Conservation (phyloP, 2,888 invertebrate species). For the Drosophila glabriapex region DNA sequence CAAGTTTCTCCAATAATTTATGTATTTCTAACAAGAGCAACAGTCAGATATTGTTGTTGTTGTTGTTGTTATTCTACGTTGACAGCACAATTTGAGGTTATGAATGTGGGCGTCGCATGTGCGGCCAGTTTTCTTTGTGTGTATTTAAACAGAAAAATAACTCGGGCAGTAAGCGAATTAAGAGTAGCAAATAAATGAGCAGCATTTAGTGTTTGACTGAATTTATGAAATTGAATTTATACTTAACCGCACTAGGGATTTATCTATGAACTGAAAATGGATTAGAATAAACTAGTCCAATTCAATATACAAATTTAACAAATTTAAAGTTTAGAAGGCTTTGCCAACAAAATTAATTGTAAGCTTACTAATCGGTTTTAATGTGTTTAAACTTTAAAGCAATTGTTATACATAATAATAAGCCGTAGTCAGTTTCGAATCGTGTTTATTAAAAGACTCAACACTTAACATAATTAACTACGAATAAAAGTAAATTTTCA, state of each 20-base stretch:
- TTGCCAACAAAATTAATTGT: neutral
- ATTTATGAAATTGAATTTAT: neutral
- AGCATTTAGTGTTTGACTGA: neutral
- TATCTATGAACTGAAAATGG: neutral
- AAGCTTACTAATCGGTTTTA: neutral
- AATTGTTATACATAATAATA: neutral
- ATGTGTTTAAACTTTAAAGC: neutral
- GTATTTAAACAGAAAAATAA: constrained; percentile 1
- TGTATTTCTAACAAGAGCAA: constrained; percentile 68
- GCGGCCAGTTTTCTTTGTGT: constrained; percentile 3
- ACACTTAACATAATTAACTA: neutral
- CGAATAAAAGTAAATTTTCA: neutral
- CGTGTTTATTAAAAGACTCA: neutral
- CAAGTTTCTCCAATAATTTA: constrained; percentile 63
- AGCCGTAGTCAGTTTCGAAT: neutral
- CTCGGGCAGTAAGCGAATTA: neutral
- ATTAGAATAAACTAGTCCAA: neutral
- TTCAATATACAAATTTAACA: neutral
- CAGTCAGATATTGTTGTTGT: constrained; percentile 31
- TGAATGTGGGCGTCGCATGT: neutral
- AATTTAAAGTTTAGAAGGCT: neutral
- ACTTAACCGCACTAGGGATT: neutral
- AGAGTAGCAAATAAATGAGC: neutral
- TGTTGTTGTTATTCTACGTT: constrained; percentile 2
- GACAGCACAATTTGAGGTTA: constrained; percentile 38